These are phyloP conservation scores for Drosophila subsilvestris DNA, from an alignment of 2,888 invertebrate genomes.

Conservation along the genomic window DNA sequence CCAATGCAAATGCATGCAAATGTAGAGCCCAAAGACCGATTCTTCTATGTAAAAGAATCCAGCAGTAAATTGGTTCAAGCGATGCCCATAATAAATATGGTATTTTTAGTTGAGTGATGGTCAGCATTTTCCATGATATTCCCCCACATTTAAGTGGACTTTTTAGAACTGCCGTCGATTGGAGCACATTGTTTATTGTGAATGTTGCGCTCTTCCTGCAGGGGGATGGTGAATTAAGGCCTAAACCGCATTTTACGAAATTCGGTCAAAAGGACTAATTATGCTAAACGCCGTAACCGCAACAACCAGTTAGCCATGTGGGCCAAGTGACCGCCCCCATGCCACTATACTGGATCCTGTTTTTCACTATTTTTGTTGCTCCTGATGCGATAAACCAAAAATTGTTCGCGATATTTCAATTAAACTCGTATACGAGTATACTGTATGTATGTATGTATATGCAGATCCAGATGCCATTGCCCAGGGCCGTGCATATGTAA, in stretches of 20 bases:
- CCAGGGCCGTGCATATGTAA: slow-evolving; percentile 31
- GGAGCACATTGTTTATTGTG: slow-evolving; percentile 30
- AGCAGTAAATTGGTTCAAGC: no score
- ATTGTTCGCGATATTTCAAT: slow-evolving; percentile 68
- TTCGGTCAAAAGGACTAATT: slow-evolving; percentile 81
- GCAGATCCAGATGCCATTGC: background rate
- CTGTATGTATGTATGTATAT: background rate
- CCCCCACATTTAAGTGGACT: background rate
- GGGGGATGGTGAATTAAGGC: slow-evolving; percentile 19
- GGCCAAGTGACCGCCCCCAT: slow-evolving; percentile 1
- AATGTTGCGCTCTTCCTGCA: slow-evolving; percentile 9
- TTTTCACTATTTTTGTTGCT: slow-evolving; percentile 13
- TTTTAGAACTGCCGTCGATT: background rate
- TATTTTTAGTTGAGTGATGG: background rate
- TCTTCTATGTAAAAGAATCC: no score
- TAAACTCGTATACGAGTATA: slow-evolving; percentile 50
- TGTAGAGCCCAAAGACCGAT: no score
- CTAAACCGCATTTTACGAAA: slow-evolving; percentile 67
- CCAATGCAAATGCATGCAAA: no score
- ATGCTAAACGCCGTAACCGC: slow-evolving; percentile 78
- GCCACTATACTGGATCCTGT: background rate
- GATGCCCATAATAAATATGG: background rate
- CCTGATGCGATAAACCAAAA: slow-evolving; percentile 66
- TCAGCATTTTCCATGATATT: background rate
- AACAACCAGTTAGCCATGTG: slow-evolving; percentile 72